Evolutionary conservation across 2,888 invertebrate species (phyloP).

Genomic region (Ophonus ardosiacus): DNA sequence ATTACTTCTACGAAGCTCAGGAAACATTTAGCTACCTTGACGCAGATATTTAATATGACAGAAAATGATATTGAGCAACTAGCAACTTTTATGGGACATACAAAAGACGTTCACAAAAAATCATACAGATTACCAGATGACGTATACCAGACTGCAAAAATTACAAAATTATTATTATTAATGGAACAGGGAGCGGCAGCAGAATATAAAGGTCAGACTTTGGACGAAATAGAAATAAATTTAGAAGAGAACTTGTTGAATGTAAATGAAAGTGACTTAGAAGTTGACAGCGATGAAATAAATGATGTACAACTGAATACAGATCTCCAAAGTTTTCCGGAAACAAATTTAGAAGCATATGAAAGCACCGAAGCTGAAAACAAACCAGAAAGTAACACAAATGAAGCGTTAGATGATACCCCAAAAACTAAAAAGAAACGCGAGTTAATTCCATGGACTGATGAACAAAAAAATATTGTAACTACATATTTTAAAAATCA

Average conservation of each 20-base stretch:
- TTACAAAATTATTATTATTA: constrained; percentile 46
- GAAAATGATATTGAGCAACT: constrained; percentile 68
- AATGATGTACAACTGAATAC: background rate
- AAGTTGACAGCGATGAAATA: background rate
- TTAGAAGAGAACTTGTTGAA: background rate
- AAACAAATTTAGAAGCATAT: background rate
- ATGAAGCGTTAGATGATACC: background rate
- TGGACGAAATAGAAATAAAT: constrained; percentile 16
- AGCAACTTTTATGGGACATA: constrained; percentile 68
- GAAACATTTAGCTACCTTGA: constrained; percentile 67
- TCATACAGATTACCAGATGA: constrained; percentile 46
- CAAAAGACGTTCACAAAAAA: constrained; percentile 16
- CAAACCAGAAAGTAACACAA: background rate
- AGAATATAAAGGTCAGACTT: background rate
- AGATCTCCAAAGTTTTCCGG: background rate
- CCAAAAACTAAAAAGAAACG: background rate
- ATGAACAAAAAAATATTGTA: background rate
- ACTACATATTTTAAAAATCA: background rate
- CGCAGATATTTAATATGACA: constrained; percentile 66
- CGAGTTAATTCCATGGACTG: background rate
- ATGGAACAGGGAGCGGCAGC: constrained; percentile 11
- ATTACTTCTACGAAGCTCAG: constrained; percentile 67
- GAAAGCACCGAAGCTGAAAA: background rate
- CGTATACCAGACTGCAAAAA: constrained; percentile 27
- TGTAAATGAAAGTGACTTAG: background rate